A percentile compares a stretch with the other conserved stretches of the same genome.
Evolutionary conservation across 2,113 vertebrate genomes (phyloP).

Genomic region (Toxotes jaculatrix): DNA sequence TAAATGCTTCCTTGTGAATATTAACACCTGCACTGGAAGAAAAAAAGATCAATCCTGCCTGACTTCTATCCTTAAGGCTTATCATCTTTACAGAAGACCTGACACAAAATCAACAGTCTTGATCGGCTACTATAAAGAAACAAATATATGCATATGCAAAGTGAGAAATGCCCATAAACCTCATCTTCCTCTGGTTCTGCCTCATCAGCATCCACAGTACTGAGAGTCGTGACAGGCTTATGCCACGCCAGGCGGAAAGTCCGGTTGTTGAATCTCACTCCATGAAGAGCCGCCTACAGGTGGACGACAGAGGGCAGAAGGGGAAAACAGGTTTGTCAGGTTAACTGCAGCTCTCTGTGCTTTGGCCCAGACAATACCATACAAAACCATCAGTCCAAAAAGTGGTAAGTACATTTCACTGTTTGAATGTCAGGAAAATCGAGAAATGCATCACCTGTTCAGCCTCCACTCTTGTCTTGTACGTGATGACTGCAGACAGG

Average conservation of each 20-base stretch:
- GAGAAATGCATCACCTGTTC: conserved; percentile 86
- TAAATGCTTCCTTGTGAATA: not conserved
- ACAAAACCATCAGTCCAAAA: not conserved
- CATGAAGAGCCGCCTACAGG: conserved; percentile 91
- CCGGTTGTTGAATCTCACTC: conserved; percentile 92
- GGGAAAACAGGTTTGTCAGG: not conserved
- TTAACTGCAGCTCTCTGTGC: not conserved
- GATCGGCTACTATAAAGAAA: not conserved
- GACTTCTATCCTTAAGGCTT: not conserved
- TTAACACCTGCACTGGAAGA: not conserved
- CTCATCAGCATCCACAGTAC: conserved; percentile 88
- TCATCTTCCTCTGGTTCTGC: conserved; percentile 94
- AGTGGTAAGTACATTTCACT: not conserved
- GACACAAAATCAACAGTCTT: not conserved
- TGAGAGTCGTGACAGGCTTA: conserved; percentile 87
- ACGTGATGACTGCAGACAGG: conserved; percentile 91
- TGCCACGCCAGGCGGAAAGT: conserved; percentile 94
- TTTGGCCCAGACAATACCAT: not conserved
- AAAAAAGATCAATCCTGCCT: not conserved
- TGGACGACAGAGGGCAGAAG: not conserved
- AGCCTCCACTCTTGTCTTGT: conserved; percentile 93
- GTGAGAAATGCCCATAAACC: conserved; percentile 82
- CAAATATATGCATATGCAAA: conserved; percentile 8
- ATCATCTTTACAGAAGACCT: not conserved
- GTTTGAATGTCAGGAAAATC: not conserved